Base-by-base conservation (phyloP, 2,113 vertebrate genomes). In the Phalacrocorax brasilianus region DNA sequence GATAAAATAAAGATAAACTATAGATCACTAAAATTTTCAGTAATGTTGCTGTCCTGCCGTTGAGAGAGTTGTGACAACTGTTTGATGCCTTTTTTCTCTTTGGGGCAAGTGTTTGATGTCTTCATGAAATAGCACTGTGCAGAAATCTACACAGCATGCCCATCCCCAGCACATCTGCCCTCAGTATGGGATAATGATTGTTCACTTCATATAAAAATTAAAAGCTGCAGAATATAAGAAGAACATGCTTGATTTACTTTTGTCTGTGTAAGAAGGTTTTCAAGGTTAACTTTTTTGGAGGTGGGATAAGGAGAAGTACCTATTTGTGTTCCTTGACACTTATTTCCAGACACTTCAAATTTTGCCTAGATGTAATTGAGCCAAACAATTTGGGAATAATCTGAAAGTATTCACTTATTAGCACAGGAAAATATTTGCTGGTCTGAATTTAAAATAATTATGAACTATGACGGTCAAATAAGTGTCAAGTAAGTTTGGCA, bases 81-180 rank as follows among this genome's bases (percentile, higher is more conserved):
- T 74, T 86, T 80, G 84, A 91, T 86, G 81, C 71, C 61, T 62
- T 87, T 89, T 91, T 76, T 67, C 40, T 85, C 50, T 88, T 85
- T 62, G 84, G 66, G 40, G 35, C 7, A 67, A 78, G 27, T 50
- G 32, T 91, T 93, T 73, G 53, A 92, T 87, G 45, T 85, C 45
- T 88, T 75, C 32, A 53, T 66, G 76, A 91, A 91, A 80, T 9
- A 80, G 40, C 45, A 23, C 73, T 24, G 35, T 62, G 45, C 30
- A 62, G 90, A 94, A 89, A 81, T 61, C 56, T 65, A 35, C 52
- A 49, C 28, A 63, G 79, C 33, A 19, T 49, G 59, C 26, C 40
- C 38, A 42, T 24, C 28, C 42, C 20, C 35, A 78, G 76, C 62
- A 84, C 63, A 65, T 52, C 62, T 94, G 52, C 27, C 76, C 56